Base-by-base conservation (phyloP, 2,797 vertebrate species). In the Chiroxiphia lanceolata region DNA sequence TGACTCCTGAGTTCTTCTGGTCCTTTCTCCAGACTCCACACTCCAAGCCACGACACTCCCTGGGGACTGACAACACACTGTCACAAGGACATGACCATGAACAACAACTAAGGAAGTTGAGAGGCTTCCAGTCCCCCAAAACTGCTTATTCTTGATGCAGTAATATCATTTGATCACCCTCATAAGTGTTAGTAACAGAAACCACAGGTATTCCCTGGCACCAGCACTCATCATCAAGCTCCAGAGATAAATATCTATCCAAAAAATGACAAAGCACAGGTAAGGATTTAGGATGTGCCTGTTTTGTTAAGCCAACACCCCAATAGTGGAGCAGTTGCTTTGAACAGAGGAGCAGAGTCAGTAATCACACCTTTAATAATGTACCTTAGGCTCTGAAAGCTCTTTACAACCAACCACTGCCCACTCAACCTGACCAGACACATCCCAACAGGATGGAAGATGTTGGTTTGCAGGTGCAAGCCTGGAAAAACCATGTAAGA, bases 301-400 rank as follows among this genome's bases (percentile, higher is more conserved):
- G 83, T 93, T 95, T 93, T 81, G 57, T 84, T 90, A 93, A 90
- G 94, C 69, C 95, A 96, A 96, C 95, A 82, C 90, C 91, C 90
- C 92, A 88, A 31, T 88, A 93, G 92, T 3, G 5, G 77, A 84
- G 74, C 53, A 89, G 61, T 74, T 79, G 70, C 94, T 96, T 91
- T 97, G 94, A 95, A 94, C 29, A 87, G 82, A 74, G 85, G 60
- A 77, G 59, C 56, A 67, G 3, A 26, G 65, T 85, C 93, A 94
- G 61, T 93, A 94, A 95, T 64, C 74, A 63, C 64, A 59, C 69
- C 27, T 57, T 76, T 70, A 89, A 82, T 91, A 63, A 86, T 1
- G 14, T 18, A 64, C 61, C 21, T 23, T 22, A 33, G 53, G 74
- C 68, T 95, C 38, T 95, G 95, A 83, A 94, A 97, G 93, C 85